Conservation (phyloP, 2,888 invertebrate genomes). For the Xestobium rufovillosum region DNA sequence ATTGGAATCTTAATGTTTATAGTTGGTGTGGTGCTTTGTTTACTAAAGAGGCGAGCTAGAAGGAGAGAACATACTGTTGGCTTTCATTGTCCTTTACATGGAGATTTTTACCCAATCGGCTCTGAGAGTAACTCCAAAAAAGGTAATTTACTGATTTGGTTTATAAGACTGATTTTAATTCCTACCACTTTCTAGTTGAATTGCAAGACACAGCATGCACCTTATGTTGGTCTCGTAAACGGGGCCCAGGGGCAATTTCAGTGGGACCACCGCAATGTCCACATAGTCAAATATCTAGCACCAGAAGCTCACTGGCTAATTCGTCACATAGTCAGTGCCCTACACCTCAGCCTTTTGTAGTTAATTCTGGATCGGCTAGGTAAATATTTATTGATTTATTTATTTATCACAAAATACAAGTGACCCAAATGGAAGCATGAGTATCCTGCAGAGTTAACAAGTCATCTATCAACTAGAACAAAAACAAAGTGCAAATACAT, state of each 20-base stretch:
- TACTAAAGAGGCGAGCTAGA: constrained; percentile 59
- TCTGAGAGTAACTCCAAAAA: constrained; percentile 49
- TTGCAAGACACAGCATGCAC: constrained; percentile 26
- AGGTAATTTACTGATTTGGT: too few species aligned
- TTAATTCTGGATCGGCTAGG: constrained; percentile 65
- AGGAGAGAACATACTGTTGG: constrained; percentile 61
- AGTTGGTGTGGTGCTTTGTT: constrained; percentile 57
- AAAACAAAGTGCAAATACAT: too few species aligned
- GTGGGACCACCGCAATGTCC: constrained; percentile 63
- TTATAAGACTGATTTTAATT: too few species aligned
- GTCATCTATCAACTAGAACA: too few species aligned
- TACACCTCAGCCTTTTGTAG: constrained; percentile 67
- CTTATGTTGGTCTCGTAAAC: constrained; percentile 40
- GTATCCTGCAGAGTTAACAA: too few species aligned
- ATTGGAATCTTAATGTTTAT: constrained; percentile 66
- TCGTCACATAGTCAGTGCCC: constrained; percentile 63
- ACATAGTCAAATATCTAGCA: constrained; percentile 62
- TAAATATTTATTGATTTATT: constrained; percentile 40
- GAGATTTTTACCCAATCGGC: constrained; percentile 69
- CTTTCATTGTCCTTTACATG: constrained; percentile 70
- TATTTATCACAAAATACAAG: too few species aligned
- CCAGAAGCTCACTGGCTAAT: constrained; percentile 56
- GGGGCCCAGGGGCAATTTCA: constrained; percentile 40
- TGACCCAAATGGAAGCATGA: too few species aligned
- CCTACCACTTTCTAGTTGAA: too few species aligned